These are phyloP conservation scores for Thaumetopoea pityocampa DNA, from an alignment of 1,140 invertebrate species.

Conservation along the genomic window DNA sequence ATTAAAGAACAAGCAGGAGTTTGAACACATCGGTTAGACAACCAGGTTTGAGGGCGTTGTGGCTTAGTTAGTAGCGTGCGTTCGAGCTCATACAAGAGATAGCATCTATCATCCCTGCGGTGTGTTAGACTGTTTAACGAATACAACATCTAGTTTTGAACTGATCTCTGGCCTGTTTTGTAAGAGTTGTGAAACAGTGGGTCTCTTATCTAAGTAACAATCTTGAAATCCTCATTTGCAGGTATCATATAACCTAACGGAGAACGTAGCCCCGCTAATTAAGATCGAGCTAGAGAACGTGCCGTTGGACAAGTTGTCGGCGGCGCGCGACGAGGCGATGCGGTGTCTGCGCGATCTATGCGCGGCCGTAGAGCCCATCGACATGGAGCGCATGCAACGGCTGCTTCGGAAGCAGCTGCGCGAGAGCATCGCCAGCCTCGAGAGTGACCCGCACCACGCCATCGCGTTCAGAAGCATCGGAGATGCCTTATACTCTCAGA, in stretches of 20 bases:
- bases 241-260: constrained; percentile 81
- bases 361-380: constrained; percentile 77
- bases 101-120: no score
- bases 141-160: no score
- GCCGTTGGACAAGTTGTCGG: constrained; percentile 80
- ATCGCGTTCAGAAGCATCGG: constrained; percentile 87
- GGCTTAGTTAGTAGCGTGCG: no score
- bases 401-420: constrained; percentile 85
- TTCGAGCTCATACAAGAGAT: no score
- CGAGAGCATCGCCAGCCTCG: constrained; percentile 83
- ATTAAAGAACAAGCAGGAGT: no score
- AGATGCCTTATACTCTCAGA: constrained; percentile 88
- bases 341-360: constrained; percentile 73
- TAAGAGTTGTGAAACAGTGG: neutral
- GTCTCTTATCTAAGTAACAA: neutral
- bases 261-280: constrained; percentile 83
- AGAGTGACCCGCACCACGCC: constrained; percentile 85
- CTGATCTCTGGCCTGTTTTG: no score
- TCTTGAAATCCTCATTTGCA: constrained; percentile 40
- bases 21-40: no score
- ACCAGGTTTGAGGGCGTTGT: no score
- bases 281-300: constrained; percentile 88
- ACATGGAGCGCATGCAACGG: constrained; percentile 85
- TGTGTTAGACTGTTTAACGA: no score
- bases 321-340: constrained; percentile 79